Evolutionary conservation across 2,113 vertebrate species (phyloP), one percentile per base, ranked within the genome.

Genomic region (Cephalopholis sonnerati): DNA sequence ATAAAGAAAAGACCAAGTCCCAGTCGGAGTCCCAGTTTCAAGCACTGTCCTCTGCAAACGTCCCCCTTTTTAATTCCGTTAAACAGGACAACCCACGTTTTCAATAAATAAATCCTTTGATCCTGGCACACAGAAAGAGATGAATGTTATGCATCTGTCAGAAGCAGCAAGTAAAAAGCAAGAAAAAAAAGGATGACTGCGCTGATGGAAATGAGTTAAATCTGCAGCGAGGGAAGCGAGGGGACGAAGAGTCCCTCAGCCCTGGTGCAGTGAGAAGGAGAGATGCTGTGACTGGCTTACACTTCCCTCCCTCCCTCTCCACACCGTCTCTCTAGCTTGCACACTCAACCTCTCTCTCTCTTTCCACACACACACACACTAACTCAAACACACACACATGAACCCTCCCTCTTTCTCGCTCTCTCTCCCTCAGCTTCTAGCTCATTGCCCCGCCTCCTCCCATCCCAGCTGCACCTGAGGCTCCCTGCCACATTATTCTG

Each of bases 401-500:
- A 71, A 70, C 88, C 67, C 89, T 41, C 87, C 74, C 87, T 83
- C 68, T 81, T 76, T 74, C 53, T 59, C 74, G 20, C 83, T 72
- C 74, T 71, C 77, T 65, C 84, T 86, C 86, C 32, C 75, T 90
- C 87, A 92, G 85, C 73, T 50, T 90, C 83, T 91, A 85, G 79
- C 93, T 90, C 83, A 73, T 81, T 77, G 83, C 79, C 82, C 86
- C 58, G 65, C 79, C 92, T 93, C 90, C 83, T 90, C 84, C 89
- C 86, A 92, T 90, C 81, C 86, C 83, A 87, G 93, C 93, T 92
- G 95, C 96, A 97, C 97, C 97, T 97, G 97, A 97, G 95, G 87
- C 93, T 83, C 88, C 91, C 88, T 87, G 91, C 92, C 92, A 91
- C 90, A 91, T 91, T 89, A 80, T 89, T 91, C 89, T 79, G 74